Base-by-base conservation (phyloP, 2,888 invertebrate genomes). In the Onchidella celtica region DNA sequence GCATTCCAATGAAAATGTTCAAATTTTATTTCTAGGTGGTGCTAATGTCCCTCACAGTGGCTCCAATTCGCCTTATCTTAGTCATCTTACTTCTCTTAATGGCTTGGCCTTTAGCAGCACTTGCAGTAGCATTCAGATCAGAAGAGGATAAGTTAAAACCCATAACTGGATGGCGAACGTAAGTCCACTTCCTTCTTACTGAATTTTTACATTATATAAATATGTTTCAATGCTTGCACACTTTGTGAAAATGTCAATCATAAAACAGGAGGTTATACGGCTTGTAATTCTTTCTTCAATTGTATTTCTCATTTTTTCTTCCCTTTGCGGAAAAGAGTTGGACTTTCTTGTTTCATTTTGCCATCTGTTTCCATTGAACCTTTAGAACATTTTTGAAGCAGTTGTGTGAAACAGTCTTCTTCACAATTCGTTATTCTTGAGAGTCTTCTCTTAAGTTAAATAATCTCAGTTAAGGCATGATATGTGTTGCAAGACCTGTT, bases 131-230 rank as follows among this genome's bases (percentile, higher is more conserved):
- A 90, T 97, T 97, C 6, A 93, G 97, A 57, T 95, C 96, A 27
- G 95, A 96, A 91, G 96, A 97, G 76, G 97, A 98, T 24, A 95
- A 96, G 87, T 94, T 95, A 85, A 95, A 95, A 90, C 98, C 98
- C 2, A 94, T 98, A 90, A 95, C 95, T 17, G 97, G 97, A 89
- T 98, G 98, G 98, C 95, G 98, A 94, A 96, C 96, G 98, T 98
- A 95, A 94, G 89, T 85, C 17, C 38, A 14, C 6, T 3, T 68
- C 1, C 32, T 47, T 76, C 47, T 57, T 24, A 40, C 3, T 63
- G 63, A 4, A 3, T 63, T 4, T 57, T 9, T 57, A 11, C n/a
- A 11, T 21, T 3, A 21, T 11, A 57, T 14, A 57, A 57, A 57
- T 3, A 57, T 57, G 14, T 21, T 57, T 57, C 24, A 21, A n/a